These are phyloP conservation scores for Epinephelus awoara DNA, from an alignment of 2,797 vertebrate species.

Conservation along the genomic window DNA sequence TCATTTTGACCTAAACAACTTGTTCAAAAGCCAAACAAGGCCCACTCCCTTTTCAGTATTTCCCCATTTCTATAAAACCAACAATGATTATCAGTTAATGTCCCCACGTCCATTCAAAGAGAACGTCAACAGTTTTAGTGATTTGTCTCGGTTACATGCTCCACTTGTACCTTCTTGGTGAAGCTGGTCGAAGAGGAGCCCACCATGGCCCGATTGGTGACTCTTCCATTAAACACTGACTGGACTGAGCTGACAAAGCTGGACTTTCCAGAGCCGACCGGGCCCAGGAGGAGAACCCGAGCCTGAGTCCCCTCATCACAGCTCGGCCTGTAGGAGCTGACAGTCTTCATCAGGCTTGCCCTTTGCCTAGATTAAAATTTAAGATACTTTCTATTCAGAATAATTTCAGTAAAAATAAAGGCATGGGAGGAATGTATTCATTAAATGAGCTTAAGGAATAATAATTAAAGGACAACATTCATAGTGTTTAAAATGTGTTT, in stretches of 20 bases:
- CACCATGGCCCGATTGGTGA: slow-evolving; percentile 83
- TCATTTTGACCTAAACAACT: neutral
- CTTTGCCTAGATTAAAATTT: slow-evolving; percentile 55
- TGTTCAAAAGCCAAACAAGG: rapidly evolving
- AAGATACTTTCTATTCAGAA: neutral
- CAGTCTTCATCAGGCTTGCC: slow-evolving; percentile 64
- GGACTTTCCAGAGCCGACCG: slow-evolving; percentile 82
- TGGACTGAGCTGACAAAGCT: slow-evolving; percentile 86
- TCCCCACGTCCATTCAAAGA: neutral
- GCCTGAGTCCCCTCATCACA: slow-evolving; percentile 53
- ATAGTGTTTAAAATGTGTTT: neutral
- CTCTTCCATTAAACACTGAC: slow-evolving; percentile 80
- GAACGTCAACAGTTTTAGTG: neutral
- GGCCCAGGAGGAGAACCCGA: slow-evolving; percentile 83
- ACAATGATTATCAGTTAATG: neutral
- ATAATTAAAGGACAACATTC: neutral
- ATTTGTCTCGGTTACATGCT: neutral
- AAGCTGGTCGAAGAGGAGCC: slow-evolving; percentile 76
- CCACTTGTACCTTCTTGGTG: slow-evolving; percentile 80
- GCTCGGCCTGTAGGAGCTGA: slow-evolving; percentile 72
- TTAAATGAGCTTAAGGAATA: neutral
- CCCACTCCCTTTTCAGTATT: neutral
- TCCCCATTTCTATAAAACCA: neutral
- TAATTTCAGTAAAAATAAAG: neutral
- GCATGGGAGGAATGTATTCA: neutral